Conservation (phyloP, 2,113 vertebrate genomes). For the Octodon degus region DNA sequence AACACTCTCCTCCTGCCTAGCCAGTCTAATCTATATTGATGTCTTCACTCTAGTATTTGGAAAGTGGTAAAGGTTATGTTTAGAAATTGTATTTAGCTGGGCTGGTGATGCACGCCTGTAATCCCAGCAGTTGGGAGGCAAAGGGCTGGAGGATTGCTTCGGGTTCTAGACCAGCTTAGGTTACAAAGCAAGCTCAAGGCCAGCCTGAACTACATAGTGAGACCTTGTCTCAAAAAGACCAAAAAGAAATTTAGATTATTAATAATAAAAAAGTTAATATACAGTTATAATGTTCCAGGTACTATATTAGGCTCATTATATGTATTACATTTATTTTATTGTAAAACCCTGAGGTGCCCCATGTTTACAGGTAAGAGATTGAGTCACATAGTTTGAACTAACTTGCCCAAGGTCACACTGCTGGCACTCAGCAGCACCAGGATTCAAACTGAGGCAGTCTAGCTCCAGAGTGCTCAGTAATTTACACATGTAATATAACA, state of each 20-base stretch:
- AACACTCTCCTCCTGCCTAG: background rate
- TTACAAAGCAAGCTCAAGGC: too few species aligned
- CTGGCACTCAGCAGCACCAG: background rate
- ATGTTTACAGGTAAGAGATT: background rate
- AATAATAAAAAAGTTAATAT: conserved; percentile 6
- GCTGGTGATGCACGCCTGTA: too few species aligned
- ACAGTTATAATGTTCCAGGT: background rate
- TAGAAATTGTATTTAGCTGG: background rate
- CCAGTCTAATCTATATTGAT: background rate
- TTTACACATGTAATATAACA: background rate
- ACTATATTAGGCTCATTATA: background rate
- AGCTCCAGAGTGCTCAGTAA: background rate
- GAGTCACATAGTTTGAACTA: background rate
- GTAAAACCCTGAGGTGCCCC: background rate
- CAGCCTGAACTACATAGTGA: too few species aligned
- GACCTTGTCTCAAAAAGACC: too few species aligned
- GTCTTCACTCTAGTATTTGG: background rate
- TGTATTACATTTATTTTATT: background rate
- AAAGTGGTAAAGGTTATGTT: conserved; percentile 20
- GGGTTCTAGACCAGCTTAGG: too few species aligned
- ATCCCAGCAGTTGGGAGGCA: background rate
- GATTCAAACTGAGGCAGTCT: background rate
- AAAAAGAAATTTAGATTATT: background rate
- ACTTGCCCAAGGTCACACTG: background rate
- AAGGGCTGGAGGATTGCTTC: too few species aligned